phyloP scores from a whole-genome alignment of 2,888 invertebrate species.

The Zaprionus lineosus region DNA sequence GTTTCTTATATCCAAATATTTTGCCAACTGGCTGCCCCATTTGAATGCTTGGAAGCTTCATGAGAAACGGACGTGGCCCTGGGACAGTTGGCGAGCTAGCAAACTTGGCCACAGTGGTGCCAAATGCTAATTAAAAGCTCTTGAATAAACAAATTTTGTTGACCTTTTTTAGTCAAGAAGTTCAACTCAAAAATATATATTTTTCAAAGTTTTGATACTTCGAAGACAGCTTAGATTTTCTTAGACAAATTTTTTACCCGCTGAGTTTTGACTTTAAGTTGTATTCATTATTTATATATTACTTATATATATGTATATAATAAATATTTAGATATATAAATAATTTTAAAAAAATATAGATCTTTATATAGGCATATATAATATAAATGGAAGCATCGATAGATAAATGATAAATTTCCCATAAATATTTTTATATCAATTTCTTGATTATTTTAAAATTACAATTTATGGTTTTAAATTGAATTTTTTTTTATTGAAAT shows the following conservation, averaged over 20 bases:
- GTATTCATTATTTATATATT: too few relatives aligned
- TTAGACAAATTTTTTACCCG: too few relatives aligned
- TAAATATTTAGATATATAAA: too few relatives aligned
- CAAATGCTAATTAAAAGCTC: neutral
- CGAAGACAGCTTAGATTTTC: too few relatives aligned
- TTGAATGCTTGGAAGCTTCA: constrained; percentile 35
- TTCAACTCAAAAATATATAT: too few relatives aligned
- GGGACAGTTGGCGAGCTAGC: constrained; percentile 21
- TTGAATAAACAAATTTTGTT: too few relatives aligned
- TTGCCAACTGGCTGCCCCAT: constrained; percentile 67
- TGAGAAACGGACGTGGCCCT: constrained; percentile 30
- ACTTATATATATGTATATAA: too few relatives aligned
- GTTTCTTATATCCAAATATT: constrained; percentile 58
- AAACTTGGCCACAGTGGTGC: constrained; percentile 30
- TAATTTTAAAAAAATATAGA: too few relatives aligned
- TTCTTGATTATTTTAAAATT: neutral
- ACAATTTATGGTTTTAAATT: neutral
- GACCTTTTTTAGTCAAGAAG: too few relatives aligned
- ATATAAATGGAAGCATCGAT: neutral
- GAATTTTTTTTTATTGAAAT: neutral
- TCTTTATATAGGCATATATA: neutral
- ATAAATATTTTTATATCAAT: too few relatives aligned
- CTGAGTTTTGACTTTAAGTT: too few relatives aligned
- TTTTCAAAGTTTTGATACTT: too few relatives aligned
- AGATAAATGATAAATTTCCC: neutral